A percentile compares a stretch with the other conserved stretches of the same genome.
Conservation (phyloP, 1,140 invertebrate species). For the Hermatobates lingyangjiaoensis region DNA sequence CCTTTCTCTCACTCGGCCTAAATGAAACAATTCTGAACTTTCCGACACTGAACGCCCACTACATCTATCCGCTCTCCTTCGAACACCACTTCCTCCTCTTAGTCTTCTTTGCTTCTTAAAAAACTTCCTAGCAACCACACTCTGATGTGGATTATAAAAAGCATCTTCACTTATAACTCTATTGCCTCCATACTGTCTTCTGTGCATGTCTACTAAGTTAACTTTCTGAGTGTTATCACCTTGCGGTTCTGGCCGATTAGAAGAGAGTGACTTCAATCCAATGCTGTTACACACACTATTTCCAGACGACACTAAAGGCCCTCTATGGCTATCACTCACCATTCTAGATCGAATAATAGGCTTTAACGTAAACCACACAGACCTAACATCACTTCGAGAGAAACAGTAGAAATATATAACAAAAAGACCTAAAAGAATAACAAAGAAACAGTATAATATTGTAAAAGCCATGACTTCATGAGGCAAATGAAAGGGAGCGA, state of each 20-base stretch:
- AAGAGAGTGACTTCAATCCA: slow-evolving; percentile 24
- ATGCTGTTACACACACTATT: slow-evolving; percentile 20
- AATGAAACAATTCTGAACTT: slow-evolving; percentile 28
- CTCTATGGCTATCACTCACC: slow-evolving; percentile 11
- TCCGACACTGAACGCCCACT: slow-evolving; percentile 33
- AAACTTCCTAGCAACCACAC: slow-evolving; percentile 75
- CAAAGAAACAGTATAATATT: slow-evolving; percentile 49
- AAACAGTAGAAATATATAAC: slow-evolving; percentile 71
- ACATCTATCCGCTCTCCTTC: slow-evolving; percentile 39
- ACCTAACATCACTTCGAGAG: slow-evolving; percentile 58
- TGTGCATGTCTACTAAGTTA: slow-evolving; percentile 43
- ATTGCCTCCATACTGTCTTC: slow-evolving; percentile 47
- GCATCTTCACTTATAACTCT: slow-evolving; percentile 50
- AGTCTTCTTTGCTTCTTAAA: slow-evolving; percentile 62
- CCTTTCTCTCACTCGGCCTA: slow-evolving; percentile 26
- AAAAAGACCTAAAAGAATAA: slow-evolving; percentile 55
- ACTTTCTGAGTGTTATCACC: slow-evolving; percentile 28
- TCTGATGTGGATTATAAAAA: slow-evolving; percentile 86
- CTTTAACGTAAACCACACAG: slow-evolving; percentile 43
- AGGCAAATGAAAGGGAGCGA: slow-evolving; percentile 39
- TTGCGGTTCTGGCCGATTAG: slow-evolving; percentile 21
- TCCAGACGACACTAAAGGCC: slow-evolving; percentile 11
- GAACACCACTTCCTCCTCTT: slow-evolving; percentile 48
- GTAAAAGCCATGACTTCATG: slow-evolving; percentile 62
- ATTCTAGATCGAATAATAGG: slow-evolving; percentile 14